Conservation (phyloP, 2,888 invertebrate species). For the Troglohyphantes excavatus region DNA sequence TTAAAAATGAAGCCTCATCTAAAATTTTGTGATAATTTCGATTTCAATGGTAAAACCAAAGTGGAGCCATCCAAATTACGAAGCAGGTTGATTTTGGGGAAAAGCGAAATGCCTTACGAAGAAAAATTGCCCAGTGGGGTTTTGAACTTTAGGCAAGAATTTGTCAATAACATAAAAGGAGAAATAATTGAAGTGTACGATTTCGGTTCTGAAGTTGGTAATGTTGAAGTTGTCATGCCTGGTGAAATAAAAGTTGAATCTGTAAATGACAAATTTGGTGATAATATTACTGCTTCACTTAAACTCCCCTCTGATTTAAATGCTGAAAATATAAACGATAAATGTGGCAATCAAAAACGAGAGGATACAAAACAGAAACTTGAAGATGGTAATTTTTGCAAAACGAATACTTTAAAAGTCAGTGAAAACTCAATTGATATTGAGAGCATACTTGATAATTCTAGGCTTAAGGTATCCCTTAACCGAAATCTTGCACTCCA, state of each 20-base stretch:
- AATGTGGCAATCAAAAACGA: not conserved
- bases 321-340: not conserved
- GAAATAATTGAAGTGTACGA: not conserved
- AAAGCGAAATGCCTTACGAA: not conserved
- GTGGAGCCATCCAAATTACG: not conserved
- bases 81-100: not conserved
- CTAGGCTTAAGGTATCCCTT: conserved; percentile 2
- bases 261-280: not conserved
- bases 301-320: not conserved
- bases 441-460: not conserved
- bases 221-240: not conserved
- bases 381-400: not conserved
- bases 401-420: not conserved
- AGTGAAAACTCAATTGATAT: not conserved
- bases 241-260: not conserved
- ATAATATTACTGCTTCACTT: not conserved
- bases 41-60: conserved; percentile 6
- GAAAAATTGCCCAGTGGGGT: not conserved
- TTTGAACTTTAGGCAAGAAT: not conserved
- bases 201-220: not conserved
- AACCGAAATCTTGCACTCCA: conserved; percentile 28
- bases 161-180: not conserved
- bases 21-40: not conserved
- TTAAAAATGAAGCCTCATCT: not conserved
- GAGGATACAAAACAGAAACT: not conserved